Evolutionary conservation across 2,888 invertebrate species (phyloP).

Genomic region (Anticlea derivata): DNA sequence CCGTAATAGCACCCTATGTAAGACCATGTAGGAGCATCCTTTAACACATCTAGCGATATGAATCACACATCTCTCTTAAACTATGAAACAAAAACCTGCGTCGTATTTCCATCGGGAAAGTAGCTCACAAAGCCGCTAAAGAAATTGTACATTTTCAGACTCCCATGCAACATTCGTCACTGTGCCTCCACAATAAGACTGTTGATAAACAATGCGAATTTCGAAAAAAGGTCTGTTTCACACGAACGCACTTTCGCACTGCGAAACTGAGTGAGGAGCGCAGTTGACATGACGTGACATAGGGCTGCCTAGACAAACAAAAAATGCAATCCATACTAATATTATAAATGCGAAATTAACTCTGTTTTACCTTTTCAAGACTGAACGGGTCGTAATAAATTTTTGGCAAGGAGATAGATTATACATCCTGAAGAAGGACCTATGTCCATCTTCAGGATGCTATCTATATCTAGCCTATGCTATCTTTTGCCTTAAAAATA

Average conservation of each 20-base stretch:
- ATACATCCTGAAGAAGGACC: too few species aligned
- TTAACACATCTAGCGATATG: too few species aligned
- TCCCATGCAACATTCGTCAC: constrained; percentile 35
- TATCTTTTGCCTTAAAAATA: too few species aligned
- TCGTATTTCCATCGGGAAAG: constrained; percentile 57
- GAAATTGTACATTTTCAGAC: constrained; percentile 63
- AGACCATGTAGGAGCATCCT: too few species aligned
- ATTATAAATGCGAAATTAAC: too few species aligned
- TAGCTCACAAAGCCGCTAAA: constrained; percentile 62
- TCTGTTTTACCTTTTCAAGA: too few species aligned
- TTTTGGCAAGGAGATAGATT: too few species aligned
- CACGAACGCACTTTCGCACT: constrained; percentile 50
- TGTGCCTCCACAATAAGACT: constrained; percentile 31
- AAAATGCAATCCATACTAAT: too few species aligned
- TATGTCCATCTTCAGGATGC: too few species aligned
- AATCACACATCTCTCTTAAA: not conserved
- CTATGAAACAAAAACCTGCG: constrained; percentile 28
- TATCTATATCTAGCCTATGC: too few species aligned
- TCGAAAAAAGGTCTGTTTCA: constrained; percentile 45
- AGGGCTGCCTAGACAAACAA: constrained; percentile 41
- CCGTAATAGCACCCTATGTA: too few species aligned
- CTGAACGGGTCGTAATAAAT: too few species aligned
- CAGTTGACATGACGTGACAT: constrained; percentile 33
- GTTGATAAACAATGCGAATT: constrained; percentile 29
- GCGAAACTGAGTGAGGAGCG: constrained; percentile 33